Percentiles rank a stretch among this genome's conserved stretches.
These are phyloP conservation scores for Tamandua tetradactyla DNA, from an alignment of 2,797 vertebrate genomes.

Conservation along the genomic window DNA sequence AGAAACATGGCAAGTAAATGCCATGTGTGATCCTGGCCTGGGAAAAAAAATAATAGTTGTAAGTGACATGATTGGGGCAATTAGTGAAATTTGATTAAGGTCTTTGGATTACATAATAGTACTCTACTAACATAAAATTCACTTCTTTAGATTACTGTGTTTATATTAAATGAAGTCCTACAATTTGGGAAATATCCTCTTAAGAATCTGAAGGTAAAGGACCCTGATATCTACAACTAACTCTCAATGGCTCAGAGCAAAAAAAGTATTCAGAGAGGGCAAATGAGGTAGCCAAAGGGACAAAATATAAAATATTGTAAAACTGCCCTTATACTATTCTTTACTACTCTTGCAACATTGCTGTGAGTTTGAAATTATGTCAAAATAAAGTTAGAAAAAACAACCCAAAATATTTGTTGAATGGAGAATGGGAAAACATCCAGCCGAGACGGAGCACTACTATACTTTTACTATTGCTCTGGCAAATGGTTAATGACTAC, in stretches of 20 bases:
- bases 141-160: not conserved
- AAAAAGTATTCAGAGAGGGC: not conserved
- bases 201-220: not conserved
- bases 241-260: not conserved
- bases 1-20: not conserved
- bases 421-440: not conserved
- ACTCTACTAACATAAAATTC: not conserved
- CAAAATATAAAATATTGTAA: constrained; percentile 24
- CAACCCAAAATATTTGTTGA: not conserved
- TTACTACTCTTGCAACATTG: not conserved
- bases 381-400: constrained; percentile 6
- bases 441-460: not conserved
- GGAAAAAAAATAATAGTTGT: not conserved
- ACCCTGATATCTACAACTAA: not conserved
- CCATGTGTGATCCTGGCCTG: rapidly evolving
- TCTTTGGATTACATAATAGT: not conserved
- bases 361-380: not conserved
- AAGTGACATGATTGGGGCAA: not conserved
- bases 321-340: not conserved
- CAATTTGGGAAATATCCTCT: not conserved
- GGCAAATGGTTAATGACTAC: not conserved
- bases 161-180: not conserved
- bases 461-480: not conserved
- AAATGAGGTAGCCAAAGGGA: constrained; percentile 11
- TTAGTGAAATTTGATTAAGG: not conserved